Conservation (phyloP, 1,140 invertebrate species). For the Drosophila bocki region DNA sequence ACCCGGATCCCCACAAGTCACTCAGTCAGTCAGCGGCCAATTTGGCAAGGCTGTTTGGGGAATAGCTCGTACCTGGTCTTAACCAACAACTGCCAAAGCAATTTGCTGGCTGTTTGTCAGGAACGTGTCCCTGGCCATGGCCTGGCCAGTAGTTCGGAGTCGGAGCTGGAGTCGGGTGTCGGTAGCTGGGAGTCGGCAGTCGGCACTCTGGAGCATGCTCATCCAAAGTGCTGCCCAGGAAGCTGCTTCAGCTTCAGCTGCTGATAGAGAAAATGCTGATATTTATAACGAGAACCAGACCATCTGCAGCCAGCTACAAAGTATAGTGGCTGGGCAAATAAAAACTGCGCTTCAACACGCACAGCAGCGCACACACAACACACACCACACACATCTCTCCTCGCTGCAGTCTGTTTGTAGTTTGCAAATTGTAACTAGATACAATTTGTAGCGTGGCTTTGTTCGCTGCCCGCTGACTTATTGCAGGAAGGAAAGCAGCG, state of each 20-base stretch:
- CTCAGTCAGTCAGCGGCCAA: conserved; percentile 56
- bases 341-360: conserved; percentile 81
- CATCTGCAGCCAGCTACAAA: conserved; percentile 42
- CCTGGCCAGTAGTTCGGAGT: conserved; percentile 10
- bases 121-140: conserved; percentile 48
- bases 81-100: conserved; percentile 76
- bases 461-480: conserved; percentile 77
- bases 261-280: conserved; percentile 31
- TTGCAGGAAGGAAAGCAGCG: conserved; percentile 73
- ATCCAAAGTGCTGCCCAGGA: conserved; percentile 45
- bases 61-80: conserved; percentile 67
- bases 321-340: conserved; percentile 58
- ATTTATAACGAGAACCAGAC: conserved; percentile 56
- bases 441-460: conserved; percentile 82
- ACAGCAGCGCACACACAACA: conserved; percentile 28
- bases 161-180: not conserved
- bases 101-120: conserved; percentile 70
- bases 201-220: conserved; percentile 42
- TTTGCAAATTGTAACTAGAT: conserved; percentile 84
- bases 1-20: conserved; percentile 8
- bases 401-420: conserved; percentile 66
- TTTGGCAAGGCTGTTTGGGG: conserved; percentile 81
- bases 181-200: not conserved
- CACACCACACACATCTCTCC: conserved; percentile 36
- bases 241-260: conserved; percentile 21